These are phyloP conservation scores for Dendrocopos noguchii DNA, from an alignment of 2,113 vertebrate genomes.

Conservation along the genomic window DNA sequence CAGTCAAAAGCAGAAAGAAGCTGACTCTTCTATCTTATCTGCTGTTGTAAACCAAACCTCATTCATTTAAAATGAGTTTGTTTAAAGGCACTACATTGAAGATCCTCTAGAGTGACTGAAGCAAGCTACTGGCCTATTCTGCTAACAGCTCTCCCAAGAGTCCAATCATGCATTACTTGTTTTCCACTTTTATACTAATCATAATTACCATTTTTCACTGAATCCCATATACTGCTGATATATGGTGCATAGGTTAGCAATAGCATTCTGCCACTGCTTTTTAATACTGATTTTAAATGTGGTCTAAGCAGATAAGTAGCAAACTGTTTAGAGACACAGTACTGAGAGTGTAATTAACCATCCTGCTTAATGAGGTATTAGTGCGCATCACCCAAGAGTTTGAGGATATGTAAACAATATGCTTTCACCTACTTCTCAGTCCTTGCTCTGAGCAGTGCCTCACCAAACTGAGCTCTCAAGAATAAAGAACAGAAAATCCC, in stretches of 20 bases:
- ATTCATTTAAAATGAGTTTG: background rate
- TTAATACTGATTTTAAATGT: background rate
- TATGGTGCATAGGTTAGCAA: background rate
- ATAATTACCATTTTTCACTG: background rate
- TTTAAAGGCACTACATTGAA: background rate
- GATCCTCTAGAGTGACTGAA: background rate
- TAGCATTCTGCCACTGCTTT: background rate
- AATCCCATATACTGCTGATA: background rate
- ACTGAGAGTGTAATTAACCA: slow-evolving; percentile 10
- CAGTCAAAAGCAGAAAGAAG: background rate
- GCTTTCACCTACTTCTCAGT: background rate
- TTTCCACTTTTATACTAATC: background rate
- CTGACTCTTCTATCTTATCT: background rate
- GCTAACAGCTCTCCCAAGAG: background rate
- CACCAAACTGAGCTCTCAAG: background rate
- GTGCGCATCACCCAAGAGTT: background rate
- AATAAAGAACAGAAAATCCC: background rate
- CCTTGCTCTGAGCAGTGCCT: background rate
- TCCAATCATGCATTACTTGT: background rate
- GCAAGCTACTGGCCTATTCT: background rate
- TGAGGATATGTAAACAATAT: background rate
- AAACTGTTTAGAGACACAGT: slow-evolving; percentile 1
- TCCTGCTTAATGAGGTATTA: slow-evolving; percentile 1
- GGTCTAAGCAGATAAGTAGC: background rate
- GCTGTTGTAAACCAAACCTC: background rate